phyloP scores from a whole-genome alignment of 2,113 vertebrate species.

The Rhadina sibilatrix region DNA sequence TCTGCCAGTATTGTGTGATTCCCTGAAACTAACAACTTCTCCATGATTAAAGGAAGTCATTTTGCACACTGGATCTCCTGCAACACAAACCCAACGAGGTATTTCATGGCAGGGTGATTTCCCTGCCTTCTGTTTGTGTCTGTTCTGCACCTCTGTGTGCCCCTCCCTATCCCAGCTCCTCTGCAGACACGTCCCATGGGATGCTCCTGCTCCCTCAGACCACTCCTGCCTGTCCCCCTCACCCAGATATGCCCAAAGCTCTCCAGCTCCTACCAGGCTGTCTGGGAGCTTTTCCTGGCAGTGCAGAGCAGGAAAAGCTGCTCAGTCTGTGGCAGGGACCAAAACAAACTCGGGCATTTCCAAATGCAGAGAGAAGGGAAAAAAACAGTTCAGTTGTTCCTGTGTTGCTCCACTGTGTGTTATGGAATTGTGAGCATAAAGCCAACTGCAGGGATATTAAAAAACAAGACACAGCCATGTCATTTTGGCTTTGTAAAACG shows the following conservation, averaged over 20 bases:
- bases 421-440: background rate
- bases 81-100: background rate
- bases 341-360: background rate
- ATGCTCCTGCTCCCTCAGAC: background rate
- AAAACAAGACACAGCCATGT: background rate
- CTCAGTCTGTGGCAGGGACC: background rate
- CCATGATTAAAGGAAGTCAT: accelerated
- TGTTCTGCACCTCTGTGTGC: background rate
- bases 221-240: background rate
- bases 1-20: accelerated
- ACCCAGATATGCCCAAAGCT: background rate
- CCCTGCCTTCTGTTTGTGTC: background rate
- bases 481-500: background rate
- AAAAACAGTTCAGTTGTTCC: background rate
- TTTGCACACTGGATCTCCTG: background rate
- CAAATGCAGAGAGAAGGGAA: background rate
- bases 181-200: background rate
- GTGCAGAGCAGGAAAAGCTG: background rate
- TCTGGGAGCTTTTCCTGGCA: background rate
- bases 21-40: background rate
- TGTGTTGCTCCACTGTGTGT: background rate
- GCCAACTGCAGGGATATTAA: background rate
- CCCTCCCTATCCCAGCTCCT: background rate
- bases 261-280: background rate
- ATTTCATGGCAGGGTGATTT: background rate